phyloP scores from a whole-genome alignment of 2,797 vertebrate genomes.

The Hippocampus kuda region DNA sequence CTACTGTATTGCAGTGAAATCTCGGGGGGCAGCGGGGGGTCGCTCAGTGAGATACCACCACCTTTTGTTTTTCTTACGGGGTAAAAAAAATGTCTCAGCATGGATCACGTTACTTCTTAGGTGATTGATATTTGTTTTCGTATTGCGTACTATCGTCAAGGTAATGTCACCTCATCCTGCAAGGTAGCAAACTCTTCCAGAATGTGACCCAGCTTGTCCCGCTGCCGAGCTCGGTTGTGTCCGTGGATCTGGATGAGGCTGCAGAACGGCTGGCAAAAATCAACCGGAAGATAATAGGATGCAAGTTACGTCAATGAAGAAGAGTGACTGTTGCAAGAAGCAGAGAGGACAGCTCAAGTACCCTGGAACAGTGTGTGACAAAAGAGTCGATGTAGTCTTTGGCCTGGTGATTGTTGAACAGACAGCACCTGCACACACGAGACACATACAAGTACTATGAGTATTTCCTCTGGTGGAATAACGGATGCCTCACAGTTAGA shows the following conservation, averaged over 20 bases:
- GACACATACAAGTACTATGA: not conserved
- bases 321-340: not conserved
- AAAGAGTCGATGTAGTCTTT: slow-evolving; percentile 99
- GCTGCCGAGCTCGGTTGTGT: slow-evolving; percentile 93
- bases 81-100: too few species aligned
- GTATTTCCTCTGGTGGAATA: not conserved
- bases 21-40: not conserved
- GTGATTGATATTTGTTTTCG: not conserved
- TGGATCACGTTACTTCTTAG: not conserved
- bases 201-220: slow-evolving; percentile 96
- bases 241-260: slow-evolving; percentile 98
- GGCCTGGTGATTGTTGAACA: slow-evolving; percentile 97
- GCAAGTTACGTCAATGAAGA: not conserved
- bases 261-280: slow-evolving; percentile 80
- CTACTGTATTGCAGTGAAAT: not conserved
- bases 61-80: too few species aligned
- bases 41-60: too few species aligned
- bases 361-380: slow-evolving; percentile 93
- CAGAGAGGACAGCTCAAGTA: slow-evolving; percentile 39
- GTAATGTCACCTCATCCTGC: slow-evolving; percentile 83
- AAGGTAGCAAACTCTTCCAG: slow-evolving; percentile 96
- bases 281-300: not conserved
- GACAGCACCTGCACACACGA: slow-evolving; percentile 75
- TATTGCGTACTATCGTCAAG: not conserved
- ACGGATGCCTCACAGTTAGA: not conserved